Evolutionary conservation across 2,888 invertebrate genomes (phyloP).

Genomic region (Tortricodes alternella): DNA sequence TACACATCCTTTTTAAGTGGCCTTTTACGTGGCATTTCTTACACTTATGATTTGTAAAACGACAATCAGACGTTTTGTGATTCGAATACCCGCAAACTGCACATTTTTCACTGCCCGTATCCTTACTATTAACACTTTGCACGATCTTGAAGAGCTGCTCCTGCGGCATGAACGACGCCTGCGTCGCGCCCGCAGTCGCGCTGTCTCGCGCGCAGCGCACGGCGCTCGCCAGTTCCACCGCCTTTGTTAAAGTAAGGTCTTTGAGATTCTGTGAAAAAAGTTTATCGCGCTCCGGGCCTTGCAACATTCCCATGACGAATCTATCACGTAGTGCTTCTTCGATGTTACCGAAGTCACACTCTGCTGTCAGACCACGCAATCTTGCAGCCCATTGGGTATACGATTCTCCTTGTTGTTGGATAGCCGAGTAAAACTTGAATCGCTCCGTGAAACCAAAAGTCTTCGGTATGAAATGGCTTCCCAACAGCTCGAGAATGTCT

Average conservation of each 20-base stretch:
- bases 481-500: slow-evolving; percentile 6
- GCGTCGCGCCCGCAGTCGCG: neutral
- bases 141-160: neutral
- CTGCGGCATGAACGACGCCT: neutral
- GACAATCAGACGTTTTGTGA: slow-evolving; percentile 1
- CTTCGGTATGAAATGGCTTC: slow-evolving; percentile 29
- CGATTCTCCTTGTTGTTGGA: slow-evolving; percentile 15
- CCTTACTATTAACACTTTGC: neutral
- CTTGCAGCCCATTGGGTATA: slow-evolving; percentile 31
- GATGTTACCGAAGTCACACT: slow-evolving; percentile 6
- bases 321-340: slow-evolving; percentile 16
- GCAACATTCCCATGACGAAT: no score
- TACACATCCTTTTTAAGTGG: slow-evolving; percentile 15
- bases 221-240: slow-evolving; percentile 11
- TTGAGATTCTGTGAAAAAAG: slow-evolving; percentile 1
- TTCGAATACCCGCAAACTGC: slow-evolving; percentile 9
- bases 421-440: slow-evolving; percentile 22
- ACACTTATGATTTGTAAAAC: slow-evolving; percentile 10
- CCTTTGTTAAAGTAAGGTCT: slow-evolving; percentile 5
- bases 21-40: slow-evolving; percentile 15
- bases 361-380: slow-evolving; percentile 18
- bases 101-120: neutral
- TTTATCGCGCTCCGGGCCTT: slow-evolving; percentile 17
- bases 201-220: slow-evolving; percentile 4
- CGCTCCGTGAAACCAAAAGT: slow-evolving; percentile 19